Evolutionary conservation across 1,140 invertebrate genomes (phyloP), one percentile per base, ranked within the genome.

Genomic region (Bemisia tabaci): DNA sequence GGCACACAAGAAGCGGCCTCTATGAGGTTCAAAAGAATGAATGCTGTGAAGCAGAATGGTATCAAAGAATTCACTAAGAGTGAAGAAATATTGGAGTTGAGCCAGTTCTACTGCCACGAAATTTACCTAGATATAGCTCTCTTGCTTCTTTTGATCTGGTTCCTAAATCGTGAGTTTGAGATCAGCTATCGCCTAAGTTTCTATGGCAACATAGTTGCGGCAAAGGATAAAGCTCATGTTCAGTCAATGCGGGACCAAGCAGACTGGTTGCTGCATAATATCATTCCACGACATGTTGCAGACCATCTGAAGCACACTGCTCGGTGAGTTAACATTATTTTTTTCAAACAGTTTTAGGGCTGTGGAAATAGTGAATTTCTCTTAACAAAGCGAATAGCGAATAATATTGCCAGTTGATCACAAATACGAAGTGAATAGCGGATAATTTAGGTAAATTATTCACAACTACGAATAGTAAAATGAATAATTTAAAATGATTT

Each of bases 201-300:
- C 79, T 92, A 95, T 72, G 91, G 94, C 12, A 94, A 94, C 74
- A 84, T 88, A 0, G 89, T 95, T 2, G 93, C 94, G 1, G 89
- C 90, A 26, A 82, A 88, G 26, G 92, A 95, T 71, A 92, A 92
- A 73, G 83, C 86, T 22, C 83, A 85, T 22, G 91, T 95, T 0
- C 89, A 92, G 75, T 87, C 83, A 60, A 88, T 94, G 84, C 92
- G 94, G 73, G 92, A 96, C 73, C 94, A 97, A 77, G 94, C 94
- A 0, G 94, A 97, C 74, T 95, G 92, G 91, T 79, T 98, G 65
- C 81, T 98, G 0, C 92, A 97, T 73, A 97, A 97, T 74, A 97
- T 97, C 48, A 96, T 97, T 74, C 95, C 95, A 0, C 86, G 90
- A 65, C 93, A 97, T 72, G 92, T 97, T 5, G 92, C 92, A 0